These are phyloP conservation scores for Catagonus wagneri DNA, from an alignment of 2,113 vertebrate species.

Conservation along the genomic window DNA sequence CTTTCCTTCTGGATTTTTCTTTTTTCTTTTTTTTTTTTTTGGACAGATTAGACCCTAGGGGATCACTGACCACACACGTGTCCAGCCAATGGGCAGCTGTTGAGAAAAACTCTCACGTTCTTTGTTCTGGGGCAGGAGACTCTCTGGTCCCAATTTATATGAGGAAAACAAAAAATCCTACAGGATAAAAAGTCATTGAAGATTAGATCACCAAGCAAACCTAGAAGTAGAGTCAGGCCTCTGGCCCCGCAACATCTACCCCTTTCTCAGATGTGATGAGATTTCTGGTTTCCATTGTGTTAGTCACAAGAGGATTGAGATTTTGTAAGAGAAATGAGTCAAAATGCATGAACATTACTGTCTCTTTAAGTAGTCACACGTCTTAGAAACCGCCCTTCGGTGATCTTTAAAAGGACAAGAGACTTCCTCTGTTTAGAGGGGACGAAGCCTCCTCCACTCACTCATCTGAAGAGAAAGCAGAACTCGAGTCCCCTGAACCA, in stretches of 20 bases:
- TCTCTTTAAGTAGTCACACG: conserved; percentile 21
- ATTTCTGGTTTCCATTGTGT: too few relatives aligned
- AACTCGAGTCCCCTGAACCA: neutral
- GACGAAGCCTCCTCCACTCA: too few relatives aligned
- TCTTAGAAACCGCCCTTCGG: neutral
- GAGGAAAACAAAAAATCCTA: neutral
- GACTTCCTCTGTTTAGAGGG: too few relatives aligned
- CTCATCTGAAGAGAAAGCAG: neutral
- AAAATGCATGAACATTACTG: neutral
- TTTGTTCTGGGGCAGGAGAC: neutral
- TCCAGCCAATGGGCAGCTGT: neutral
- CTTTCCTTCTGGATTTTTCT: neutral
- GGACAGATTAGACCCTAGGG: neutral
- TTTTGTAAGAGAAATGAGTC: neutral
- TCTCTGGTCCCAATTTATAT: neutral
- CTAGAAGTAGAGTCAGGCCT: neutral
- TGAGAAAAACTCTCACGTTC: neutral
- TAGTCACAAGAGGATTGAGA: neutral
- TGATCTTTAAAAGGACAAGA: neutral
- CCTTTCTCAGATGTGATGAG: neutral
- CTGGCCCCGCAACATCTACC: neutral
- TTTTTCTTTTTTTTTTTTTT: conserved; percentile 10
- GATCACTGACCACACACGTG: neutral
- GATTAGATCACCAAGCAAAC: neutral
- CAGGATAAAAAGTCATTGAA: neutral